Evolutionary conservation across 2,888 invertebrate genomes (phyloP), one percentile per base, ranked within the genome.

Genomic region (Andrena camellia): DNA sequence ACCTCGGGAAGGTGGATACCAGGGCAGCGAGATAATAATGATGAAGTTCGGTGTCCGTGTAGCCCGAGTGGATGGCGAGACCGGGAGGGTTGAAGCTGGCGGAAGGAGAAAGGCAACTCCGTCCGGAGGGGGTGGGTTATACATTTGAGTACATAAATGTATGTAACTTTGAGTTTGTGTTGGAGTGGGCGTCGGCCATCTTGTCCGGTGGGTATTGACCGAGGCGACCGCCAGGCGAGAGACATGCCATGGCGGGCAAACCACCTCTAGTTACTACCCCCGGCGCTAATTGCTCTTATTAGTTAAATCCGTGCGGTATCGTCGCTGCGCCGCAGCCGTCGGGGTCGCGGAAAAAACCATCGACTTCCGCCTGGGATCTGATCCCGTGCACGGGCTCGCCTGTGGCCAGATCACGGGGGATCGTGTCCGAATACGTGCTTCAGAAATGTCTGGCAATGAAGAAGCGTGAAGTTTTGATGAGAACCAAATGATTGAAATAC

Each of bases 201-300:
- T 94, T 94, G 94, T 94, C 94, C 94, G 94, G 94, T 94, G 93
- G 94, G 94, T 94, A 94, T 94, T 94, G 94, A 94, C 94, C 94
- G 94, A 93, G 92, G 91, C 93, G 93, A 92, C 92, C 93, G 89
- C 89, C 88, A 89, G 90, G 88, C 90, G 92, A 91, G 91, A 92
- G 92, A 93, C 92, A 90, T 90, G 91, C 91, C 89, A 90, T 91
- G 90, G 91, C 92, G 90, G 90, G 90, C 88, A 92, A 92, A 91
- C 92, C 91, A 91, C 92, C 90, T 89, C 87, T 89, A 90, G 89
- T 91, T 90, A 90, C 91, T 91, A 91, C 90, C 90, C 89, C 89
- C 87, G 84, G 86, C 91, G 91, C 92, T 93, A 93, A 93, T 93
- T 93, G 92, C 93, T 91, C 92, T 93, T 92, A 93, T 93, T 93